Base-by-base conservation (phyloP, 2,888 invertebrate genomes). In the Macrosoma leucophasiata region DNA sequence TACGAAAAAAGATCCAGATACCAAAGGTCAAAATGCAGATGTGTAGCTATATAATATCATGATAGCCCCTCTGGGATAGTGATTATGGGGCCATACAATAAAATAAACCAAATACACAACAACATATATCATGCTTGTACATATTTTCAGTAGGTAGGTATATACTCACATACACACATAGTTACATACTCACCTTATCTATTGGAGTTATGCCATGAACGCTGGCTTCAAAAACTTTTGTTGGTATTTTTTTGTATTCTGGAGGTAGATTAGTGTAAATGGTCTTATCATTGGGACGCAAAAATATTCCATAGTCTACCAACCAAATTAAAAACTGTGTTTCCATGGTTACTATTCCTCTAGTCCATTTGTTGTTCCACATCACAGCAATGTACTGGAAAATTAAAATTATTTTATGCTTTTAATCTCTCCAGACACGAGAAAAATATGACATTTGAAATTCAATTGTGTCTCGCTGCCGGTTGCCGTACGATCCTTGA, bases 161-260 rank as follows among this genome's bases (percentile, higher is more conserved):
- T n/a, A n/a, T n/a, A n/a, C n/a, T n/a, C 2, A 20, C 7, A 33
- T 13, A 11, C 2, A 10, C 12, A 23, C 12, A 6, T 5, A 18
- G 19, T 9, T 17, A 14, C 6, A 13, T 19, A 33, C 45, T 49
- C 50, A 71, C 74, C 41, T 62, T 63, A 32, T 65, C 62, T 15
- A 71, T 18, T 33, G 74, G 72, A 9, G 48, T 42, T 3, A 72
- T 66, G 17, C 73, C 74, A 58, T 70, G 69, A 21, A 73, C 48
- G 36, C 67, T 70, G 4, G 71, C 74, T 48, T 74, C 71, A 55
- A 73, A 71, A 0, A 74, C 55, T 52, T 62, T 68, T 5, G 63
- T 55, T 7, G 69, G 71, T n/a, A 49, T 40, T 33, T 59, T 65
- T 41, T 54, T 68, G 27, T 58, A 58, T 5, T 63, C 52, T 1